Evolutionary conservation across 2,888 invertebrate genomes (phyloP), one percentile per base, ranked within the genome.

Genomic region (Synergus umbraculus): DNA sequence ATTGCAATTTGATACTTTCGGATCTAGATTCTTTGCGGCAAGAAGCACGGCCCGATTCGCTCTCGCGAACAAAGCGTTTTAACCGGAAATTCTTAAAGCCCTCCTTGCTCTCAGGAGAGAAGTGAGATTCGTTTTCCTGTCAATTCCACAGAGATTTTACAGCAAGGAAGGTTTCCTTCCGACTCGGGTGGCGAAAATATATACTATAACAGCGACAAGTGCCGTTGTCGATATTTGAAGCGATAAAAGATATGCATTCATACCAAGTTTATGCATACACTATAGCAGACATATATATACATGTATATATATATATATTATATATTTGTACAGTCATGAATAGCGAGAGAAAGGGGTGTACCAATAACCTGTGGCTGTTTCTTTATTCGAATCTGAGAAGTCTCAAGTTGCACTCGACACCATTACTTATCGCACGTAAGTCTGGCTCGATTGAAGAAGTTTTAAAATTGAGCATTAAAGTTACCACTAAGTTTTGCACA

Each of bases 121-220:
- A 46, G 46, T 43, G 46, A 67, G 18, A 67, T 46, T 67, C 67
- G 46, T 46, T 67, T 29, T 67, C 46, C 22, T 13, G 46, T 7
- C 22, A 67, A 67, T 46, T 15, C 46, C 67, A 43, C 13, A 67
- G 46, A 67, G 15, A 67, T 46, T 29, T 67, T 12, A 67, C 29
- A 46, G 22, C 46, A 46, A 67, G 12, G 46, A 67, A 9, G 46
- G 22, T 46, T 67, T 29, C 67, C 22, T 67, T 67, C 46, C 22
- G 13, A 46, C 8, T 43, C 8, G 22, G 22, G 22, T 67, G 12
- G 5, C 46, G 43, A 12, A 67, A 67, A 44, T 67, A 67, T 67
- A 67, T 22, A 67, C 18, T n/a, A 67, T 67, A 67, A 67, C 67
- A 67, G 22, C 44, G 44, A 67, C 67, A 67, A 60, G 60, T 60